Evolutionary conservation across 2,888 invertebrate species (phyloP).

Genomic region (Rhamnusium bicolor): DNA sequence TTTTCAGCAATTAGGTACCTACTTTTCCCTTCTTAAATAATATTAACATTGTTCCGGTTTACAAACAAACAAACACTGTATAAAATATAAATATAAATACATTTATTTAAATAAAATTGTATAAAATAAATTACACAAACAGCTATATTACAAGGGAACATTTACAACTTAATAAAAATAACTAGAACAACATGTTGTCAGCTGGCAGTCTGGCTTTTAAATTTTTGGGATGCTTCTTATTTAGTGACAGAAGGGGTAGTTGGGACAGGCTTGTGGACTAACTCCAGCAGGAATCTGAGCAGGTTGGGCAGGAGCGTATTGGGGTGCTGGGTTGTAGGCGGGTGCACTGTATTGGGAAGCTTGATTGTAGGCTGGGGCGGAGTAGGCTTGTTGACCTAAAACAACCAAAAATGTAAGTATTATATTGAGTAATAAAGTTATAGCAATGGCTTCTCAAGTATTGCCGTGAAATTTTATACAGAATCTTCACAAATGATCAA

Average conservation of each 20-base stretch:
- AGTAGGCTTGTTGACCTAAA: constrained; percentile 51
- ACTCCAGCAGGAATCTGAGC: constrained; percentile 64
- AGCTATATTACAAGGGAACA: constrained; percentile 51
- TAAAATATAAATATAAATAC: constrained; percentile 19
- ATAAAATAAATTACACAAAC: constrained; percentile 49
- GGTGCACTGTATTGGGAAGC: constrained; percentile 40
- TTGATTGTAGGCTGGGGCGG: constrained; percentile 45
- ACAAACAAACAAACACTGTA: background rate
- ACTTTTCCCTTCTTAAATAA: background rate
- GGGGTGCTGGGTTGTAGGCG: constrained; percentile 48
- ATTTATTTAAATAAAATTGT: constrained; percentile 36
- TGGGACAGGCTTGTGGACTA: constrained; percentile 62
- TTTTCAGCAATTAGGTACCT: background rate
- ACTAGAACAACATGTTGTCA: constrained; percentile 59
- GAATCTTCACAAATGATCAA: too few relatives aligned
- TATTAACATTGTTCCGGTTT: background rate
- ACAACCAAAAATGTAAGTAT: constrained; percentile 19
- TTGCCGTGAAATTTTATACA: too few relatives aligned
- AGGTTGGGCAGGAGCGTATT: constrained; percentile 54
- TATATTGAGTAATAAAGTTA: too few relatives aligned
- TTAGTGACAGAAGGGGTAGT: constrained; percentile 64
- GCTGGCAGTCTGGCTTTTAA: constrained; percentile 59
- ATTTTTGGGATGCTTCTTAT: constrained; percentile 4
- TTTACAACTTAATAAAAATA: constrained; percentile 50
- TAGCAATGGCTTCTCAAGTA: too few relatives aligned